Percentiles rank a stretch among this genome's conserved stretches.
Evolutionary conservation across 2,797 vertebrate species (phyloP).

Genomic region (Hydrophis major): DNA sequence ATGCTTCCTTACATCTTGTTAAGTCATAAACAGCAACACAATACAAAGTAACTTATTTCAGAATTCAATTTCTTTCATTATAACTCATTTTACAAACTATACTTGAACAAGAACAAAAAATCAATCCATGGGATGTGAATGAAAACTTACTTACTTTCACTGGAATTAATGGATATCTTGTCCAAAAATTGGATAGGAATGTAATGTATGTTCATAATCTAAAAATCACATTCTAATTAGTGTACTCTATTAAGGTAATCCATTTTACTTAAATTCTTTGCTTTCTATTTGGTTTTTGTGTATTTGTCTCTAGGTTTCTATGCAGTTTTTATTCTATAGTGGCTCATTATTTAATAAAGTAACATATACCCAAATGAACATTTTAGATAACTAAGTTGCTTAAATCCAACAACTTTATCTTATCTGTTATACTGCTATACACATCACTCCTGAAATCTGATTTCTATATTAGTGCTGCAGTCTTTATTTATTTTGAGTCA

Average conservation of each 20-base stretch:
- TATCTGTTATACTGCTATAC: neutral
- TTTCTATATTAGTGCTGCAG: constrained; percentile 16
- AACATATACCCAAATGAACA: neutral
- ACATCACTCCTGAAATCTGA: neutral
- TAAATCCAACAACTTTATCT: constrained; percentile 6
- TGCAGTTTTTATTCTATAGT: neutral
- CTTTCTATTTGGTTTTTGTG: neutral
- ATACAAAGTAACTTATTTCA: neutral
- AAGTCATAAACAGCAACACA: constrained; percentile 3
- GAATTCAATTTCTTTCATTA: neutral
- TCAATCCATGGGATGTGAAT: neutral
- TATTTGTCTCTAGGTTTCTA: neutral
- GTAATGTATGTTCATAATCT: neutral
- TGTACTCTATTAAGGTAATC: neutral
- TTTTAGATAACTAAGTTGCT: neutral
- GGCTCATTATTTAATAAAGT: neutral
- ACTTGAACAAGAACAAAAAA: neutral
- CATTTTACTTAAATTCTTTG: neutral
- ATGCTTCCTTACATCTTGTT: neutral
- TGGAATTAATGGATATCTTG: neutral
- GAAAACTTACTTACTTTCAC: neutral
- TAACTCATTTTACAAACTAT: neutral
- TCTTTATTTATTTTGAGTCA: constrained; percentile 13
- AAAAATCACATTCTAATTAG: neutral
- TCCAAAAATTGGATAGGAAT: neutral